Evolutionary conservation across 2,888 invertebrate species (phyloP).

Genomic region (Macrophya annulata): DNA sequence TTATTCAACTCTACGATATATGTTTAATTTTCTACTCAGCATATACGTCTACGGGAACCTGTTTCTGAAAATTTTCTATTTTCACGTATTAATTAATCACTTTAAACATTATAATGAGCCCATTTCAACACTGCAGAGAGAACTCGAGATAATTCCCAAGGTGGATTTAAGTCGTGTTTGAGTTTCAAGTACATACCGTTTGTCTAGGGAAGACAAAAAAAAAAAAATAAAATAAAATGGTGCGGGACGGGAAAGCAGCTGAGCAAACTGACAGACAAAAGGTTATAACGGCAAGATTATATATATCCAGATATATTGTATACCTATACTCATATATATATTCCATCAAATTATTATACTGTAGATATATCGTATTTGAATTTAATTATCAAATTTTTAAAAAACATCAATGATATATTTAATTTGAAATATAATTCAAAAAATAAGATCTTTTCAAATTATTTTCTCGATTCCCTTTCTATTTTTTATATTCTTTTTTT

Average conservation of each 20-base stretch:
- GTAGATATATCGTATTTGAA: no score
- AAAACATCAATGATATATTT: no score
- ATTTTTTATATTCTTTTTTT: no score
- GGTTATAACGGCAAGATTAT: conserved; percentile 12
- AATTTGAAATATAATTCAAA: no score
- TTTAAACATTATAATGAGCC: not conserved
- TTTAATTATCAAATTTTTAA: no score
- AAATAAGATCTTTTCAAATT: no score
- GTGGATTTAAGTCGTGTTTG: not conserved
- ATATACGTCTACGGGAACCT: no score
- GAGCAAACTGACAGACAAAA: conserved; percentile 21
- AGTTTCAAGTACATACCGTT: conserved; percentile 16
- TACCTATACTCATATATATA: not conserved
- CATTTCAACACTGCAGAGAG: not conserved
- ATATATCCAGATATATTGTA: not conserved
- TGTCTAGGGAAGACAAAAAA: not conserved
- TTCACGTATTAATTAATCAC: not conserved
- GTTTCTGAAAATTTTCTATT: not conserved
- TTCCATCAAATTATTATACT: not conserved
- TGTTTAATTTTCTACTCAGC: not conserved
- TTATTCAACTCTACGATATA: not conserved
- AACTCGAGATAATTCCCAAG: not conserved
- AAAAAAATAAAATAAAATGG: not conserved
- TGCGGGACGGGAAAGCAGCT: not conserved
- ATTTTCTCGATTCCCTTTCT: not conserved